Evolutionary conservation across 2,797 vertebrate genomes (phyloP), one percentile per base, ranked within the genome.

Genomic region (Siniperca obscura): DNA sequence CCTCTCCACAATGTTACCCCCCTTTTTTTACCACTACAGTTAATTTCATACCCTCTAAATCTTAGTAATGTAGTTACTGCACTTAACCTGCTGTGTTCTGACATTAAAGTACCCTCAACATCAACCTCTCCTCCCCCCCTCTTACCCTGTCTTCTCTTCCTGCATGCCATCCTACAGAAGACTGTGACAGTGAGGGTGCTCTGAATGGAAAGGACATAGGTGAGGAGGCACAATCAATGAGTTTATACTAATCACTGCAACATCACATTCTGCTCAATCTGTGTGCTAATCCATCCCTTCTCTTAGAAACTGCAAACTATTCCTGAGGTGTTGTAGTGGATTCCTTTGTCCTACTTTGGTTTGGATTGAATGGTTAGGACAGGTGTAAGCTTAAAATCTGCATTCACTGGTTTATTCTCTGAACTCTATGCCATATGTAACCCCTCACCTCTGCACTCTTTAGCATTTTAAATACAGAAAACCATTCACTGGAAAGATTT

Each of bases 141-240:
- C 89, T 91, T 56, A 84, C 82, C 81, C 76, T 25, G 48, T 87
- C 79, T 76, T 89, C 87, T 82, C 79, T 78, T 69, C 91, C 64
- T 78, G 70, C 87, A 85, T 91, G 77, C 80, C 86, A 60, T 80
- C 90, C 91, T 73, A 61, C 96, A 99, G 98, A 98, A 86, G 96
- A 97, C 93, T 96, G 96, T 95, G 97, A 98, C 92, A 96, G 95
- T 89, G 97, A 97, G 73, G 95, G 95, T 50, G 92, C 96, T 91
- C 91, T 96, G 94, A 97, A 95, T 83, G 97, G 97, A 87, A 96
- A 97, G 59, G 97, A 98, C 3, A 93, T 96, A 93, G 98, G 98
- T 98, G 93, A 98, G 97, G 91, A 89, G 55, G 74, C 80, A 3
- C 3, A 0, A 34, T 44, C 52, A 25, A 30, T 67, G 21, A 27